Evolutionary conservation across 2,797 vertebrate species (phyloP).

Genomic region (Acanthurus lineatus): DNA sequence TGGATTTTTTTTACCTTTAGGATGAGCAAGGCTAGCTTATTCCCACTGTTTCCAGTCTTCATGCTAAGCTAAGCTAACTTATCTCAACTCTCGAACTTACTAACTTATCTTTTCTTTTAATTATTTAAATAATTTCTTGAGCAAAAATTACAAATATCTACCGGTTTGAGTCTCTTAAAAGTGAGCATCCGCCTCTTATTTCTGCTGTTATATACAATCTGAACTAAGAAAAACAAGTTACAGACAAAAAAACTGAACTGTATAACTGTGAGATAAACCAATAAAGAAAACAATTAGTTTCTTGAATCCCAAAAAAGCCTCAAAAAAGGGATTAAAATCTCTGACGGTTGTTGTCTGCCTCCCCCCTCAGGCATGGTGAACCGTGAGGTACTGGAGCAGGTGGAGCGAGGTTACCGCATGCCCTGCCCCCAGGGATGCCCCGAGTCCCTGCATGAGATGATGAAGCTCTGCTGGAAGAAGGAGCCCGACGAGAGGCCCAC

Average conservation of each 20-base stretch:
- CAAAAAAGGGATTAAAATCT: background rate
- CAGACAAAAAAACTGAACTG: background rate
- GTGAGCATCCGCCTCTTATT: background rate
- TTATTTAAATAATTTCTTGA: background rate
- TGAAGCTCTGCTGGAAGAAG: constrained; percentile 98
- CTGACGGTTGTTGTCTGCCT: background rate
- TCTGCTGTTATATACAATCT: background rate
- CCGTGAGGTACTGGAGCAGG: constrained; percentile 95
- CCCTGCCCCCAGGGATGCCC: constrained; percentile 96
- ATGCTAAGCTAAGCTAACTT: no score
- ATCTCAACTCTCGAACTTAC: no score
- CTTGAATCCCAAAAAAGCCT: background rate
- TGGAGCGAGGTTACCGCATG: constrained; percentile 96
- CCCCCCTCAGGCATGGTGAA: constrained; percentile 93
- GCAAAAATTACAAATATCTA: background rate
- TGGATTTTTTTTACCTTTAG: background rate
- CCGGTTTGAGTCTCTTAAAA: background rate
- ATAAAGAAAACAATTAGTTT: background rate
- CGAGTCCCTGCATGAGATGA: constrained; percentile 95
- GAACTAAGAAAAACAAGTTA: background rate
- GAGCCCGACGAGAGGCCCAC: constrained; percentile 97
- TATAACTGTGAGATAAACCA: background rate
- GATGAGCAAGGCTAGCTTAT: background rate
- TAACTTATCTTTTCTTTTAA: no score
- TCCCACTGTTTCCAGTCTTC: no score